Evolutionary conservation across 2,113 vertebrate species (phyloP), one percentile per base, ranked within the genome.

Genomic region (Triplophysa siluroides): DNA sequence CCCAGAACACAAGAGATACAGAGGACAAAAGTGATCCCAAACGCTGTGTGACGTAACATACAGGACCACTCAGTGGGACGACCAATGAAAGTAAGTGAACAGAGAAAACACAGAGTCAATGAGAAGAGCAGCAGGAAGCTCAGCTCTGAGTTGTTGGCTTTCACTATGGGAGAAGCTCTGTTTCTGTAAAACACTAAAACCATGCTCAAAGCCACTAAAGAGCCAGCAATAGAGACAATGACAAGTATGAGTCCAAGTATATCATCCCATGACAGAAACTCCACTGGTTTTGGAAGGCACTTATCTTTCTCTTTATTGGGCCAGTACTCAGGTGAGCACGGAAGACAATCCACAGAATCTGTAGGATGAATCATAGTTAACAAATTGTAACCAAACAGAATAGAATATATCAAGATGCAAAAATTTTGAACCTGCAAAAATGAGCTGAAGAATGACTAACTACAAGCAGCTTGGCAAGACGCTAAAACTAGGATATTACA

Each of bases 1-100:
- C 88, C 88, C 16, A 92, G 82, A 64, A 92, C 85, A 79, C 90
- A 92, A 41, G 92, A 92, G 77, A 92, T 88, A 43, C 88, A 91
- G 26, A 92, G 85, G 38, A 87, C 87, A 72, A 93, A 92, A 8
- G 88, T 90, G 69, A 93, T 89, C 16, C 90, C 87, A 21, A 93
- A 91, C 0, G 86, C 88, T 8, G 88, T 90, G 81, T 91, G 92
- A 18, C 90, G 88, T 14, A 92, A 82, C 85, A 92, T 88, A 78
- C 92, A 93, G 70, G 91, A 88, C 86, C 88, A 91, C 54, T 80
- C n/a, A 33, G 88, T 86, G 43, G 92, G 92, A 45, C 84, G 68
- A 21, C 91, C 91, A 54, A 93, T 91, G 60, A 92, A 92, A 38
- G 88, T 75, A 64, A 93, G 82, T 24, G 88, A 85, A 69, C 91